These are phyloP conservation scores for Drosophila meridionalis DNA, from an alignment of 2,888 invertebrate genomes.

Conservation along the genomic window DNA sequence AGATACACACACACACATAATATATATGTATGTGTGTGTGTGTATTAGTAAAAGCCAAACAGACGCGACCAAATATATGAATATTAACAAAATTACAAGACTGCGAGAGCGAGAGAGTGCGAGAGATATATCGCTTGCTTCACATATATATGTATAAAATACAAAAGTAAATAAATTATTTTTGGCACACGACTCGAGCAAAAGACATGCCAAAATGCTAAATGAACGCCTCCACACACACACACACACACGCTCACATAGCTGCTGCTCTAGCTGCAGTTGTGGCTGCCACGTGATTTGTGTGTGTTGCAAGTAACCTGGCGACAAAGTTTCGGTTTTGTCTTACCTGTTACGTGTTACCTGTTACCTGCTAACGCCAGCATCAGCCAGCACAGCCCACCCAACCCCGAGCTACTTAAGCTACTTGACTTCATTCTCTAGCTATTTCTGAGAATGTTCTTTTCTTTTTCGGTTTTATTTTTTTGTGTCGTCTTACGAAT, in stretches of 20 bases:
- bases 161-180: slow-evolving; percentile 63
- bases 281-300: slow-evolving; percentile 46
- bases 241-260: slow-evolving; percentile 4
- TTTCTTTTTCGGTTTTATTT: neutral
- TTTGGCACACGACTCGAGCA: slow-evolving; percentile 65
- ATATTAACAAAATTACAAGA: slow-evolving; percentile 48
- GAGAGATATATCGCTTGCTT: neutral
- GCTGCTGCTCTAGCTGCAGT: slow-evolving; percentile 2
- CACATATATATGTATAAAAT: slow-evolving; percentile 21
- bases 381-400: neutral
- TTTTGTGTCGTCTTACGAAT: slow-evolving; percentile 42
- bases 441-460: slow-evolving; percentile 39
- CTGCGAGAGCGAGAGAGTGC: neutral
- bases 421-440: slow-evolving; percentile 27
- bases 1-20: neutral
- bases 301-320: slow-evolving; percentile 42
- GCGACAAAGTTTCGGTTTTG: slow-evolving; percentile 51
- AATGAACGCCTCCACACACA: slow-evolving; percentile 21
- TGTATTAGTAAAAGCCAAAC: slow-evolving; percentile 29
- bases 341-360: slow-evolving; percentile 29
- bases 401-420: slow-evolving; percentile 5
- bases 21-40: neutral
- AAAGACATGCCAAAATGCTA: slow-evolving; percentile 34
- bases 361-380: slow-evolving; percentile 18
- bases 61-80: slow-evolving; percentile 45